Evolutionary conservation across 35 echinoderm and acorn worm genomes (phyloP).

Genomic region (Patiria miniata): DNA sequence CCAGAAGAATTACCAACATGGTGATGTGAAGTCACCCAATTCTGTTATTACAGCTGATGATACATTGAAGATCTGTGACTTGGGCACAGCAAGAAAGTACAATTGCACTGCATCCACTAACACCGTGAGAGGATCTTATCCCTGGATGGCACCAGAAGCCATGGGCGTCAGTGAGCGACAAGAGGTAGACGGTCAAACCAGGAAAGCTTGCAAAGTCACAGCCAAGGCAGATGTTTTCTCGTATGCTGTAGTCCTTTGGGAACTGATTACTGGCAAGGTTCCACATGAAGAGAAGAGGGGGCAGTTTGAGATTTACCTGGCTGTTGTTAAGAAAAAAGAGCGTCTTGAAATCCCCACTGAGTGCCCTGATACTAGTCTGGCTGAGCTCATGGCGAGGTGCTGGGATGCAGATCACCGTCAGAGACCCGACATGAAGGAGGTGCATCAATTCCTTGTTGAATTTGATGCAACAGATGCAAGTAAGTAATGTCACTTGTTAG

Average conservation of each 20-base stretch:
- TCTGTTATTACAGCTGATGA: background rate
- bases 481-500: too few species aligned
- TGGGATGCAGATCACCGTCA: background rate
- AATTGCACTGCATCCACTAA: background rate
- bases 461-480: too few species aligned
- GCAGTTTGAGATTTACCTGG: background rate
- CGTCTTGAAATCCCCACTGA: background rate
- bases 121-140: background rate
- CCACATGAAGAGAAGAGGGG: background rate
- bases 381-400: background rate
- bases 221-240: constrained; percentile 25
- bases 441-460: too few species aligned
- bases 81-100: background rate
- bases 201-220: background rate
- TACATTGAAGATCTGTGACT: background rate
- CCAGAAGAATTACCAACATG: background rate
- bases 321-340: background rate
- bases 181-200: too few species aligned
- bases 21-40: constrained; percentile 15
- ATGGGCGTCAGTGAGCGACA: too few species aligned
- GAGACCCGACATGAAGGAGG: background rate
- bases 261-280: constrained; percentile 12
- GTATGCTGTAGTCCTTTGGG: background rate
- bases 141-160: constrained; percentile 15
- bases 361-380: background rate